Percentiles rank a stretch among this genome's conserved stretches.
Conservation (phyloP, 2,888 invertebrate species). For the Drosophila prolongata region DNA sequence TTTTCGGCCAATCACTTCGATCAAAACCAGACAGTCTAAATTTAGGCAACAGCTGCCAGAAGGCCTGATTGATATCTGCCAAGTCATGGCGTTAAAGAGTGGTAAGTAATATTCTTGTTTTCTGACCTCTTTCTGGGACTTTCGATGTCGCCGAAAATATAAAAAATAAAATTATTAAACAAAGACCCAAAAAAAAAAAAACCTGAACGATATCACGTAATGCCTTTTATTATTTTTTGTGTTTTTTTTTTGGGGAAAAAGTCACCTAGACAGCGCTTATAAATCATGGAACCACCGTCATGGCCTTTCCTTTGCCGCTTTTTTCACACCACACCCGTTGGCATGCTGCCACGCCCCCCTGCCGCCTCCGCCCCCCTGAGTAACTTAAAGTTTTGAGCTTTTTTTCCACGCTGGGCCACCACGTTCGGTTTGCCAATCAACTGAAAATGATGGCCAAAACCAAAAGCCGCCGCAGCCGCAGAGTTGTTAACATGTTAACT, state of each 20-base stretch:
- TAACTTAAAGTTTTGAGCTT: conserved; percentile 13
- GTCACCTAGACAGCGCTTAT: conserved; percentile 24
- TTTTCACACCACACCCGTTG: conserved; percentile 34
- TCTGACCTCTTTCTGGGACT: background rate
- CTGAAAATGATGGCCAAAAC: conserved; percentile 42
- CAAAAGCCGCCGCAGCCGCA: conserved; percentile 38
- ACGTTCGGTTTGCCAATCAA: conserved; percentile 41
- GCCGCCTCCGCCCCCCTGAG: background rate
- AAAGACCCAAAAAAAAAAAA: conserved; percentile 6
- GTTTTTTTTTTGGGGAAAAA: background rate
- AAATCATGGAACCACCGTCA: conserved; percentile 44
- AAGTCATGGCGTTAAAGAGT: conserved; percentile 40
- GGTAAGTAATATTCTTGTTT: conserved; percentile 5
- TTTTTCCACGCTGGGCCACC: conserved; percentile 16
- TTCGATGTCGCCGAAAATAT: background rate
- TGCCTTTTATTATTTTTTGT: conserved; percentile 1
- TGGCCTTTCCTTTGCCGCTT: conserved; percentile 44
- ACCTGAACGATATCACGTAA: conserved; percentile 63
- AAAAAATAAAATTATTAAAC: conserved; percentile 1
- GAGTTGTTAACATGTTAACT: conserved; percentile 44
- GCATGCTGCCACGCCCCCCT: background rate
- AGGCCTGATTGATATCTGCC: conserved; percentile 21
- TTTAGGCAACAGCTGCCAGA: conserved; percentile 25
- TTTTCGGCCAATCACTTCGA: conserved; percentile 53
- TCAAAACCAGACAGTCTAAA: conserved; percentile 45